Conservation (phyloP, 2,797 vertebrate species). For the Brachyrhaphis roseni region DNA sequence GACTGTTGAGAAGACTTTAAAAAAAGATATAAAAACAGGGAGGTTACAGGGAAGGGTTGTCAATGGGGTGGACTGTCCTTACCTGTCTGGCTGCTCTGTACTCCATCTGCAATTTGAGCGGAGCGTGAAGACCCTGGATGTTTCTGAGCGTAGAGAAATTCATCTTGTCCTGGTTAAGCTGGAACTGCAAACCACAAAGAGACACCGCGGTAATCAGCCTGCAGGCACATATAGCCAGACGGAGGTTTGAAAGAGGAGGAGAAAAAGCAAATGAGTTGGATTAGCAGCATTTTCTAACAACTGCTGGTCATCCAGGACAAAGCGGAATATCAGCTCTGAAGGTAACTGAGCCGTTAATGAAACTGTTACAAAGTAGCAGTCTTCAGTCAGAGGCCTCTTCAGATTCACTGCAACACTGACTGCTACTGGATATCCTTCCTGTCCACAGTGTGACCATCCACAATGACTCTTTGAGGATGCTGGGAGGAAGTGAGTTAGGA, state of each 20-base stretch:
- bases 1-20: not conserved
- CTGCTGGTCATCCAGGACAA: not conserved
- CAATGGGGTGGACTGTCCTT: not conserved
- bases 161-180: constrained; percentile 93
- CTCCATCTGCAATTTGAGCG: constrained; percentile 97
- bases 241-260: not conserved
- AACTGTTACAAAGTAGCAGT: not conserved
- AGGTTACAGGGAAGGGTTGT: not conserved
- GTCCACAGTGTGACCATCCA: not conserved
- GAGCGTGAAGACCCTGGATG: constrained; percentile 95
- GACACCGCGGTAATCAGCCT: constrained; percentile 1
- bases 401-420: not conserved
- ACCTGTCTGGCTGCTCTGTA: constrained; percentile 94
- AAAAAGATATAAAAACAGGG: not conserved
- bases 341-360: not conserved
- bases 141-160: constrained; percentile 92
- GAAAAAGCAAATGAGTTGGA: not conserved
- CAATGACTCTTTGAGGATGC: not conserved
- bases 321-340: not conserved
- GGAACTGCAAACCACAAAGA: constrained; percentile 81
- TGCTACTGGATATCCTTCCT: not conserved
- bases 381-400: not conserved
- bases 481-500: not conserved
- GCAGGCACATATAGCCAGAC: not conserved
- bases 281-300: not conserved